phyloP scores from a whole-genome alignment of 2,113 vertebrate genomes.

The Chionis minor region DNA sequence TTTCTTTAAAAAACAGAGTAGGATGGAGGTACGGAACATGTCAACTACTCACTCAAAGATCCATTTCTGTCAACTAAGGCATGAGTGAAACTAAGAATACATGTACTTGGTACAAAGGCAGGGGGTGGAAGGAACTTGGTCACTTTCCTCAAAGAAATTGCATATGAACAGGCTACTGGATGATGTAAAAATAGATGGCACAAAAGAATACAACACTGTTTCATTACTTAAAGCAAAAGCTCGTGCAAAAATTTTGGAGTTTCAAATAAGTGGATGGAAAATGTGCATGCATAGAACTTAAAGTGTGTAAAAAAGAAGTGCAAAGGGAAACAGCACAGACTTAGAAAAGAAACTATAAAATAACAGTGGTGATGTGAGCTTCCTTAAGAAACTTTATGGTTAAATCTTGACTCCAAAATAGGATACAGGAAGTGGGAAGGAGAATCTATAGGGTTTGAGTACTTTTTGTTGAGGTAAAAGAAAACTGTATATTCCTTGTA shows the following conservation, averaged over 20 bases:
- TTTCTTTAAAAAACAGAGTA: background rate
- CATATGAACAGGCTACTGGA: background rate
- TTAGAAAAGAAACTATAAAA: background rate
- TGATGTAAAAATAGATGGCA: background rate
- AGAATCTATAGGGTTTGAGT: background rate
- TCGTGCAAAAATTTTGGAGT: background rate
- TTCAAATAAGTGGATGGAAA: background rate
- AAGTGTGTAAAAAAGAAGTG: background rate
- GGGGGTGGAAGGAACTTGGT: background rate
- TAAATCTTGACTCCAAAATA: background rate
- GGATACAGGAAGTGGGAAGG: background rate
- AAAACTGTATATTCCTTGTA: background rate
- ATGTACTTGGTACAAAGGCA: background rate
- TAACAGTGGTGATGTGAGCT: background rate
- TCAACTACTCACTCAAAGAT: background rate
- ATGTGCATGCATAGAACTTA: background rate
- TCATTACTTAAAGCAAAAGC: background rate
- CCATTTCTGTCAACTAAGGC: background rate
- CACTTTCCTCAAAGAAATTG: background rate
- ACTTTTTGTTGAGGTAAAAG: background rate
- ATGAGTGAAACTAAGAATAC: background rate
- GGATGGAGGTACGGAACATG: background rate
- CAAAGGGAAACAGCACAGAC: background rate
- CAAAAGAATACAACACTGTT: background rate
- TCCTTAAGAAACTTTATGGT: background rate